These are phyloP conservation scores for Neodiprion lecontei DNA, from an alignment of 1,140 invertebrate species.

Conservation along the genomic window DNA sequence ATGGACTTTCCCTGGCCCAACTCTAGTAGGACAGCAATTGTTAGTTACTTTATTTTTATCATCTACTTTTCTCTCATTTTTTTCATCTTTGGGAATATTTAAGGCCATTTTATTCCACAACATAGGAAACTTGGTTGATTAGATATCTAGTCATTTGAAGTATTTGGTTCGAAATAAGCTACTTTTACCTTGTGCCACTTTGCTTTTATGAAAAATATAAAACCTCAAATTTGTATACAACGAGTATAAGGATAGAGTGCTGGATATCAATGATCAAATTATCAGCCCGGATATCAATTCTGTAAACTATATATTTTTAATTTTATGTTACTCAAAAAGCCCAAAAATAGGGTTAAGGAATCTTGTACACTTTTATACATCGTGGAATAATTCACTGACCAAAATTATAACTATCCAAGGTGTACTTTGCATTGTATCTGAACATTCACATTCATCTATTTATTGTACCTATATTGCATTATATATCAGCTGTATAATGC, in stretches of 20 bases:
- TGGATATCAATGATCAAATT: constrained; percentile 15
- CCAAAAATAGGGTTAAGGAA: not conserved
- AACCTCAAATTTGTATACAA: constrained; percentile 20
- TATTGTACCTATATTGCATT: constrained; percentile 16
- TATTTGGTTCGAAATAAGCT: constrained; percentile 32
- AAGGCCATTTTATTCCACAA: constrained; percentile 55
- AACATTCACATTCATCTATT: constrained; percentile 11
- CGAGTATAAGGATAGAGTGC: constrained; percentile 6
- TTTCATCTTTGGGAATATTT: constrained; percentile 50
- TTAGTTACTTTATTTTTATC: not conserved
- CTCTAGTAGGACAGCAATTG: constrained; percentile 5
- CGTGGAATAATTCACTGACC: no score
- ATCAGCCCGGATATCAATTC: not conserved
- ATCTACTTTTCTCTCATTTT: constrained; percentile 27
- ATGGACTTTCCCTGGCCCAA: constrained; percentile 12
- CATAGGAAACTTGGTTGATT: constrained; percentile 50
- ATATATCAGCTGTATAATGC: no score
- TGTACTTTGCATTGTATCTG: not conserved
- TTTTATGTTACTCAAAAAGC: not conserved
- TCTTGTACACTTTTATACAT: no score
- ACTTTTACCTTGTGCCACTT: constrained; percentile 32
- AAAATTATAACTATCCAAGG: not conserved
- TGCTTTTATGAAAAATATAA: constrained; percentile 46
- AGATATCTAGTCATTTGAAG: constrained; percentile 35
- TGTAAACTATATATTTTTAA: not conserved